These are phyloP conservation scores for Corythaixoides concolor DNA, from an alignment of 2,113 vertebrate species.

Conservation along the genomic window DNA sequence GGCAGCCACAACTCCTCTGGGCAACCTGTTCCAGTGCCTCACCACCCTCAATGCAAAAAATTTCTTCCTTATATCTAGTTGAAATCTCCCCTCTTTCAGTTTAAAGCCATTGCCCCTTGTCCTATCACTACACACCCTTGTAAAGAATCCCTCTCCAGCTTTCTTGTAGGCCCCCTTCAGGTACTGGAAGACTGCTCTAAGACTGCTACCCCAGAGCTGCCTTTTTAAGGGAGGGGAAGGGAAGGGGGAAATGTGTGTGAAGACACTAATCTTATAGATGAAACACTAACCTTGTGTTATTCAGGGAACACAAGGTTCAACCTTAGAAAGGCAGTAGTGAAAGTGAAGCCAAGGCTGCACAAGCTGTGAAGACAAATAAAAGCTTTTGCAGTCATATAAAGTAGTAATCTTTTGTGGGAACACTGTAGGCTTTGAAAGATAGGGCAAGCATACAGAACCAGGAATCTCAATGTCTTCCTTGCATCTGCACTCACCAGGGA, in stretches of 20 bases:
- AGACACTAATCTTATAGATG: slow-evolving; percentile 41
- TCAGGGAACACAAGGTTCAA: background rate
- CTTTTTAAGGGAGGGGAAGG: too few species aligned
- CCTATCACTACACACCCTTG: too few species aligned
- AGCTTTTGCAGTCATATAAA: slow-evolving; percentile 36
- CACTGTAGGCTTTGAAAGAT: slow-evolving; percentile 1
- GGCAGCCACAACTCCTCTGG: too few species aligned
- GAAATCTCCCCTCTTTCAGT: too few species aligned
- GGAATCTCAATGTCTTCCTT: background rate
- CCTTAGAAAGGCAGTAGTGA: background rate
- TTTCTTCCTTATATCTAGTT: too few species aligned
- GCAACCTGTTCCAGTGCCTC: too few species aligned
- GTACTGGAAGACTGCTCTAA: too few species aligned
- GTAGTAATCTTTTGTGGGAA: background rate
- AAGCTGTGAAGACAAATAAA: slow-evolving; percentile 36
- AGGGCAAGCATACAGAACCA: background rate
- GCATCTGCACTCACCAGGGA: background rate
- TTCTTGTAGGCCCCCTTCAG: too few species aligned
- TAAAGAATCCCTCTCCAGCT: too few species aligned
- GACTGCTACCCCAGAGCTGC: too few species aligned
- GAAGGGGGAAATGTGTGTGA: background rate
- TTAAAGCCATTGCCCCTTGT: too few species aligned
- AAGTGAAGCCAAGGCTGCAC: slow-evolving; percentile 18
- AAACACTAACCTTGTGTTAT: slow-evolving; percentile 3
- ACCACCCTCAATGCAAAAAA: too few species aligned